Evolutionary conservation across 1,140 invertebrate species (phyloP), one percentile per base, ranked within the genome.

Genomic region (Marisa cornuarietis): DNA sequence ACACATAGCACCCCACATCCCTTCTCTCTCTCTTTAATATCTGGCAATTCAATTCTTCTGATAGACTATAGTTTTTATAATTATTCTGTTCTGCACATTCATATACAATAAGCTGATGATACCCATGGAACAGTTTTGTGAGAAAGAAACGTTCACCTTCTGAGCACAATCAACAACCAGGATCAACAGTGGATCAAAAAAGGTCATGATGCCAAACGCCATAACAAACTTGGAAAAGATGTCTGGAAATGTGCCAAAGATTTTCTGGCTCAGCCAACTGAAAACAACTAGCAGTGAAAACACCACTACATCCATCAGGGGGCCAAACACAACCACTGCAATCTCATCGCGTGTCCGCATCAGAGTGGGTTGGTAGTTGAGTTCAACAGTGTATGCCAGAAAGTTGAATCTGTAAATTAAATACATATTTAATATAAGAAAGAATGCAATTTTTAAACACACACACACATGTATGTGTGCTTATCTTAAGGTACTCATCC

Each of bases 331-430:
- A 2, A 90, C 88, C 5, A 90, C 84, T 1, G 81, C 85, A 13
- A 90, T 89, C 81, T 90, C 88, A 73, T 90, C 84, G 51, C 84
- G 80, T 11, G 86, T 84, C 22, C 79, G 42, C 79, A 90, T 79
- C 63, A 90, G 79, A 2, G 88, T 87, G 22, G 79, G 81, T 80
- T 90, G 89, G 81, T 90, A 90, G 85, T 90, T 90, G 68, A 90
- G 80, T 78, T 88, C 85, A 9, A 90, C 88, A 0, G 89, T 89
- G 85, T 90, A 88, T 2, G 88, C 84, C 49, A 86, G 82, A 80
- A 90, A 90, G 78, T 89, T 86, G 82, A 89, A 90, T 73, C 88
- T 90, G 78, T 20, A 77, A 80, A 26, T 66, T 65, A 77, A 72
- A 71, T n/a, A 66, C 22, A 81, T 74, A 31, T 68, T 68, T 31